These are phyloP conservation scores for Tanytarsus gracilentus DNA, from an alignment of 2,888 invertebrate species.

Conservation along the genomic window DNA sequence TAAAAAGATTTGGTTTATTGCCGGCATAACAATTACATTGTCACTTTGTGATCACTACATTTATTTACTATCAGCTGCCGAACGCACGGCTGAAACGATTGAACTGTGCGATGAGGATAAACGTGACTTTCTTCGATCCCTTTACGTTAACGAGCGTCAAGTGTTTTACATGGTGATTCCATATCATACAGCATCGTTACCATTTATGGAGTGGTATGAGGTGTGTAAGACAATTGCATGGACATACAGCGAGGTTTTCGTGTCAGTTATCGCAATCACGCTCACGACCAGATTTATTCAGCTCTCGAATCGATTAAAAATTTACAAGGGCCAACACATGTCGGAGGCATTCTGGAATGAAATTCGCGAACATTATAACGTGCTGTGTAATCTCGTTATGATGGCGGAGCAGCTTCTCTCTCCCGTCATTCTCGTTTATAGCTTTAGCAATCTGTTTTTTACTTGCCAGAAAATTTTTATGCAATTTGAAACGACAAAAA, in stretches of 20 bases:
- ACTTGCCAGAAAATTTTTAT: slow-evolving; percentile 16
- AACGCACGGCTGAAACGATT: not conserved
- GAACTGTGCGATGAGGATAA: not conserved
- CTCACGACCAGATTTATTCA: slow-evolving; percentile 15
- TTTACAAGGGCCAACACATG: not conserved
- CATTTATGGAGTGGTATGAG: slow-evolving; percentile 23
- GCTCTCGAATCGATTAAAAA: slow-evolving; percentile 20
- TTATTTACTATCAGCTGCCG: slow-evolving; percentile 5
- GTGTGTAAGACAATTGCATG: slow-evolving; percentile 12
- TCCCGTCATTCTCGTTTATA: slow-evolving; percentile 14
- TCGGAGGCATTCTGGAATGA: slow-evolving; percentile 21
- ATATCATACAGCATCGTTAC: not conserved
- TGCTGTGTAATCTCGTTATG: not conserved
- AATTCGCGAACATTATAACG: slow-evolving; percentile 16
- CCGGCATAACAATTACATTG: not conserved
- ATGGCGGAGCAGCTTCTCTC: slow-evolving; percentile 2
- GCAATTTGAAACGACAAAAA: slow-evolving; percentile 4
- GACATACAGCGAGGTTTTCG: slow-evolving; percentile 22
- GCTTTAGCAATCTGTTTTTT: slow-evolving; percentile 17
- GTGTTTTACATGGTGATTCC: slow-evolving; percentile 4
- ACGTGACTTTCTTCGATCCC: slow-evolving; percentile 11
- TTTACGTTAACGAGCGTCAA: slow-evolving; percentile 20
- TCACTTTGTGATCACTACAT: slow-evolving; percentile 4
- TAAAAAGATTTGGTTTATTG: not conserved
- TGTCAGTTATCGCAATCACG: not conserved